These are phyloP conservation scores for Perodicticus potto DNA, from an alignment of 2,797 vertebrate species.

Conservation along the genomic window DNA sequence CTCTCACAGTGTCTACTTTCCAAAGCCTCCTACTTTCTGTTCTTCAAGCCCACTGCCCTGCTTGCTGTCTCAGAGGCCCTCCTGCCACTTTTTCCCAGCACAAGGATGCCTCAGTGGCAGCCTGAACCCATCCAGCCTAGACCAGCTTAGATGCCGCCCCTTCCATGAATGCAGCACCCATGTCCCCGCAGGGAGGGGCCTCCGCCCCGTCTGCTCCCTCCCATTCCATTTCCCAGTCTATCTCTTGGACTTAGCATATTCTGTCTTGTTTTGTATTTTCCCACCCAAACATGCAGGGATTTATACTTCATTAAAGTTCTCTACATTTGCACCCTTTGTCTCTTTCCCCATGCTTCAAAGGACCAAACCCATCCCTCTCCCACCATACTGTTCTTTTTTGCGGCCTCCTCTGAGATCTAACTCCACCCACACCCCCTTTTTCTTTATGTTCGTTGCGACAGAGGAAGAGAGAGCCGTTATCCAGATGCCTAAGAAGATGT, in stretches of 20 bases:
- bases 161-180: neutral
- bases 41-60: neutral
- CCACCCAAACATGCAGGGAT: neutral
- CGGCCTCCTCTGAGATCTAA: neutral
- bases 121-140: neutral
- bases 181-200: accelerated
- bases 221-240: neutral
- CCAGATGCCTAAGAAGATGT: neutral
- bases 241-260: neutral
- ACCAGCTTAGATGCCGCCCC: neutral
- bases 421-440: neutral
- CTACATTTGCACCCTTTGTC: neutral
- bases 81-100: neutral
- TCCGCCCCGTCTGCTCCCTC: neutral
- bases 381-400: too few relatives aligned
- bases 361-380: neutral
- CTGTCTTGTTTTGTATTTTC: neutral
- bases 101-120: too few relatives aligned
- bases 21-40: too few relatives aligned
- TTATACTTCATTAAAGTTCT: neutral
- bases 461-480: too few relatives aligned
- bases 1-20: neutral
- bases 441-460: neutral
- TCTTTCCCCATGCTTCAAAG: neutral
- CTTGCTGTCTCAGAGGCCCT: neutral